These are phyloP conservation scores for Acestrorhynchus altus DNA, from an alignment of 2,797 vertebrate species.

Conservation along the genomic window DNA sequence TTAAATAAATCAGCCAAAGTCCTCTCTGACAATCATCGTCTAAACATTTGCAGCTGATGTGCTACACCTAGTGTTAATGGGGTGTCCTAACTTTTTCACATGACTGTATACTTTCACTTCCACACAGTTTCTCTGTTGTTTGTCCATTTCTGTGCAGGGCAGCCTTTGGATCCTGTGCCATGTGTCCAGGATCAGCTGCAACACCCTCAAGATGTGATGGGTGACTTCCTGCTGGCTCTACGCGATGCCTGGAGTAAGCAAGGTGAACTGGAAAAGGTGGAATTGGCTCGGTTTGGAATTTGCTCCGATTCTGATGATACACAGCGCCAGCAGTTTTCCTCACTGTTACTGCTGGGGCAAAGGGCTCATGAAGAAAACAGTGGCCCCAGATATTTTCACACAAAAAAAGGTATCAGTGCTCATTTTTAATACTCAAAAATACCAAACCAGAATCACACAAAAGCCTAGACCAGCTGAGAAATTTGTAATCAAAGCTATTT, in stretches of 20 bases:
- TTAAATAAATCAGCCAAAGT: too few relatives aligned
- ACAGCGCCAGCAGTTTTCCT: conserved; percentile 29
- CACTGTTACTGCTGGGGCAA: conserved; percentile 46
- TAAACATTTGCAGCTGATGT: too few relatives aligned
- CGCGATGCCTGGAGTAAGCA: conserved; percentile 47
- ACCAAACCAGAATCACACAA: neutral
- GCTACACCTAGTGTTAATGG: too few relatives aligned
- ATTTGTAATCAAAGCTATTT: neutral
- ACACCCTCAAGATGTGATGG: conserved; percentile 28
- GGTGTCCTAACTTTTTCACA: too few relatives aligned
- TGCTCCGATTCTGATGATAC: conserved; percentile 52
- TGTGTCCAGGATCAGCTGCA: conserved; percentile 51
- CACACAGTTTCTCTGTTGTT: too few relatives aligned
- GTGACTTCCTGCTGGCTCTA: conserved; percentile 63
- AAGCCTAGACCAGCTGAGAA: neutral
- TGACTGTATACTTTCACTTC: too few relatives aligned
- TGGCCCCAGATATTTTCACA: conserved; percentile 3
- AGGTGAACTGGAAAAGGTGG: conserved; percentile 45
- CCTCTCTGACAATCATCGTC: too few relatives aligned
- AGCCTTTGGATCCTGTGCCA: neutral
- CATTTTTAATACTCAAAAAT: neutral
- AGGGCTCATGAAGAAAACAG: neutral
- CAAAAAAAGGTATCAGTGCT: conserved; percentile 42
- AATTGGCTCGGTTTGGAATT: conserved; percentile 66
- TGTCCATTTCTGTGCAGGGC: neutral